These are phyloP conservation scores for Heterodera filipjevi DNA, from an alignment of 2,888 invertebrate species.

Conservation along the genomic window DNA sequence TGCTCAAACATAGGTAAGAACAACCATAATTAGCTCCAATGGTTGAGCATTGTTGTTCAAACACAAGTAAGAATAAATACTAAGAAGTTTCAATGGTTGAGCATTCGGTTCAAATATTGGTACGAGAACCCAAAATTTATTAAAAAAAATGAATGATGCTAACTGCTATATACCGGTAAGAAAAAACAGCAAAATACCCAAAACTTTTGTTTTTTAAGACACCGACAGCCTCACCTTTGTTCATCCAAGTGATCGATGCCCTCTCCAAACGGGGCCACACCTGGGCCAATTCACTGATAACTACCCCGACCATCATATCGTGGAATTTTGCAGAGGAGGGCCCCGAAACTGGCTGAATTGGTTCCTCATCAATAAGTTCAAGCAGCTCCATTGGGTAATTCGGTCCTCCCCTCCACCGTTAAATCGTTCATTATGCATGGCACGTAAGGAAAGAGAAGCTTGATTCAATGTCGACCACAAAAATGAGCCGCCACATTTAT, in stretches of 20 bases:
- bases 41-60: too few species aligned
- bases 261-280: not conserved
- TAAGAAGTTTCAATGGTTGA: too few species aligned
- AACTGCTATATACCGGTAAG: constrained; percentile 14
- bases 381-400: not conserved
- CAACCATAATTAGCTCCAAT: too few species aligned
- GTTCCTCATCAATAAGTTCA: not conserved
- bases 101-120: too few species aligned
- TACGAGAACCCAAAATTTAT: too few species aligned
- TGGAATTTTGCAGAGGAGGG: not conserved
- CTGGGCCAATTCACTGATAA: constrained; percentile 25
- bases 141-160: too few species aligned
- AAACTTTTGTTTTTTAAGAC: not conserved
- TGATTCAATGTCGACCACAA: too few species aligned
- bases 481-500: too few species aligned
- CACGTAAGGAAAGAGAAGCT: too few species aligned
- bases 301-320: not conserved
- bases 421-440: not conserved
- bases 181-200: too few species aligned
- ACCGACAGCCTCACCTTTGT: not conserved
- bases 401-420: not conserved
- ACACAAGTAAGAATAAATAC: too few species aligned
- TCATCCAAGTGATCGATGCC: not conserved
- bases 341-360: too few species aligned
- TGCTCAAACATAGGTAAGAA: constrained; percentile 14